These are phyloP conservation scores for Pelobates fuscus DNA, from an alignment of 2,113 vertebrate species.

Conservation along the genomic window DNA sequence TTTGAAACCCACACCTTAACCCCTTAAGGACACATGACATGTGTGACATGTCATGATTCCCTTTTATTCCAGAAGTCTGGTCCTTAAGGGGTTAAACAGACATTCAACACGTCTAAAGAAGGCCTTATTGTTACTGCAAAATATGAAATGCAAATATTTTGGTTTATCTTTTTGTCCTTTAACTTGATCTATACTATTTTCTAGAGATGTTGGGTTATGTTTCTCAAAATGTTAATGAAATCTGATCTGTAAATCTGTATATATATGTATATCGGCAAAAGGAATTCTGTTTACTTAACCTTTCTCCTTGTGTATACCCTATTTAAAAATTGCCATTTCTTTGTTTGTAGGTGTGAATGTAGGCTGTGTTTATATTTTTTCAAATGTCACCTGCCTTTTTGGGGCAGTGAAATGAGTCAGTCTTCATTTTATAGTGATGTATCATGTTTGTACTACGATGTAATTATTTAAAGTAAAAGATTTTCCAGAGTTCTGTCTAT, in stretches of 20 bases:
- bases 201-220: no score
- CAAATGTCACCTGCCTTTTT: not conserved
- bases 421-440: slow-evolving; percentile 7
- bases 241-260: not conserved
- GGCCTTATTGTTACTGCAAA: no score
- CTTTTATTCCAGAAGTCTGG: no score
- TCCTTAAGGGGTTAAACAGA: no score
- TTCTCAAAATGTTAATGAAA: no score
- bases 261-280: not conserved
- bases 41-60: no score
- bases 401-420: not conserved
- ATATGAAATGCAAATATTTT: no score
- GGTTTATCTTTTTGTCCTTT: no score
- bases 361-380: not conserved
- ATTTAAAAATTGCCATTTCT: not conserved
- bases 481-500: slow-evolving; percentile 22
- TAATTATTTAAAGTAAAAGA: slow-evolving; percentile 6
- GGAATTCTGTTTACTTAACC: not conserved
- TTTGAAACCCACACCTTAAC: no score
- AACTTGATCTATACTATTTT: no score
- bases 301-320: not conserved
- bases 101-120: no score
- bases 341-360: not conserved
- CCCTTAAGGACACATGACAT: no score
- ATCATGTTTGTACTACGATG: slow-evolving; percentile 22